These are phyloP conservation scores for Tolmerus cingulatus DNA, from an alignment of 2,888 invertebrate genomes.

Conservation along the genomic window DNA sequence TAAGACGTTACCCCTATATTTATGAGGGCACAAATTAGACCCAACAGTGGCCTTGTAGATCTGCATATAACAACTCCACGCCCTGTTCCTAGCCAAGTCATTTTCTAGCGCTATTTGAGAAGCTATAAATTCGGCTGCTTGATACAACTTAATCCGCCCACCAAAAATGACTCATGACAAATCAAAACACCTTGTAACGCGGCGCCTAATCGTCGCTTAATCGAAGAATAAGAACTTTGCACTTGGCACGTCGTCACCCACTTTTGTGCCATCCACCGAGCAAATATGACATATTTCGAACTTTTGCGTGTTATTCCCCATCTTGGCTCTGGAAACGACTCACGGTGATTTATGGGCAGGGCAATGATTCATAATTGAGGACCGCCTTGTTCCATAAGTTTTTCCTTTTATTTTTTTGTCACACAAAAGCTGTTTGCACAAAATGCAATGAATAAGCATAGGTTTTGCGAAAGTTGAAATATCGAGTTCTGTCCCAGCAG, in stretches of 20 bases:
- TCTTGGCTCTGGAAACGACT: neutral
- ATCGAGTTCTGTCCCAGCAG: neutral
- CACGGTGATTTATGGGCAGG: neutral
- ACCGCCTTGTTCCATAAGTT: neutral
- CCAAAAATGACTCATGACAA: slow-evolving; percentile 42
- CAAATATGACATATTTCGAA: slow-evolving; percentile 20
- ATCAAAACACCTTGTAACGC: slow-evolving; percentile 47
- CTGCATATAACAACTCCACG: neutral
- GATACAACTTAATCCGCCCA: slow-evolving; percentile 45
- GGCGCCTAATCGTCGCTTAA: slow-evolving; percentile 46
- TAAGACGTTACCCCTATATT: neutral
- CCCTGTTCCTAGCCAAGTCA: neutral
- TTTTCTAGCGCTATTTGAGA: neutral
- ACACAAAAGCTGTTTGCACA: neutral
- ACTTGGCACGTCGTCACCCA: slow-evolving; percentile 29
- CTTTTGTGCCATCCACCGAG: neutral
- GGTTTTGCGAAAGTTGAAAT: neutral
- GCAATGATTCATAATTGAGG: neutral
- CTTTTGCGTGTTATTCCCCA: neutral
- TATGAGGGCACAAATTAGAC: slow-evolving; percentile 4
- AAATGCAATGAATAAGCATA: neutral
- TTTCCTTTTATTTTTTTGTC: neutral
- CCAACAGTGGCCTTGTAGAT: neutral
- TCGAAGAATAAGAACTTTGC: slow-evolving; percentile 43
- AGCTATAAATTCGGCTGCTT: neutral